Conservation (phyloP, 2,113 vertebrate species). For the Strix uralensis region DNA sequence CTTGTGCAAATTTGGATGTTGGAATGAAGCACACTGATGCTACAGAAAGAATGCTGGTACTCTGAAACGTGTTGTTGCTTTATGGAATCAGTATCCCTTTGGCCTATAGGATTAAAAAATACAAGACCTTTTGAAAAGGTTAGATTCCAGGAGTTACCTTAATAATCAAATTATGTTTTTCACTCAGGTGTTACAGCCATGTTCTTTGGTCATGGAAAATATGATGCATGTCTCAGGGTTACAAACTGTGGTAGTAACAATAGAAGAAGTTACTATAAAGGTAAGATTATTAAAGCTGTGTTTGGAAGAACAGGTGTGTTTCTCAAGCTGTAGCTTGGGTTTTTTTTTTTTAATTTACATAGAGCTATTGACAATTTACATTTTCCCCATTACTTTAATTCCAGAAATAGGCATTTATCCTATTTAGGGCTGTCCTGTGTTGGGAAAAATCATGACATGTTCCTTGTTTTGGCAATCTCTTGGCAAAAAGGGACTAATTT, state of each 20-base stretch:
- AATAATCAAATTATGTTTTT: neutral
- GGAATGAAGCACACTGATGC: neutral
- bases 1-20: neutral
- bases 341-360: neutral
- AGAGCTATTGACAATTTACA: neutral
- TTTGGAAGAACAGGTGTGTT: neutral
- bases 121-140: neutral
- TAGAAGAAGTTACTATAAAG: constrained; percentile 90
- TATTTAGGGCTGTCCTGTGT: neutral
- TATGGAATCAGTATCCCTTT: neutral
- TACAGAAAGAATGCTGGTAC: neutral
- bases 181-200: constrained; percentile 86
- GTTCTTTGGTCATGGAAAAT: constrained; percentile 86
- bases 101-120: neutral
- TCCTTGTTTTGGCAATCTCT: neutral
- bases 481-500: neutral
- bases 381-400: neutral
- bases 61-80: neutral
- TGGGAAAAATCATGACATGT: neutral
- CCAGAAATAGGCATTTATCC: neutral
- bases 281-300: constrained; percentile 59
- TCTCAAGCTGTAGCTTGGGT: neutral
- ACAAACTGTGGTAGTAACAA: constrained; percentile 76
- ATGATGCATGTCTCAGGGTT: constrained; percentile 71
- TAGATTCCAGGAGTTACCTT: neutral